Base-by-base conservation (phyloP, 2,888 invertebrate species). In the Masnerella sp. region DNA sequence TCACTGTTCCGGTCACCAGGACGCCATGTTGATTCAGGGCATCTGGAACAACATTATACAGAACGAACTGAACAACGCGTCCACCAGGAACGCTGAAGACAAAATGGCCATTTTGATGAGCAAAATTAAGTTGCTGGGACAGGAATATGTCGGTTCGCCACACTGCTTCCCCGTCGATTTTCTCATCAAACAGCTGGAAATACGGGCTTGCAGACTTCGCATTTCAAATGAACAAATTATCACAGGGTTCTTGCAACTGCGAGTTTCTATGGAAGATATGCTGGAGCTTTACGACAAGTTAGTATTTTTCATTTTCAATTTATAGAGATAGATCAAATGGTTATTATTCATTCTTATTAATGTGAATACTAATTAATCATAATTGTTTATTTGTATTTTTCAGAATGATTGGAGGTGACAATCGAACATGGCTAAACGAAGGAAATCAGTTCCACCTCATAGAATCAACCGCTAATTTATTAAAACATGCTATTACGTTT, bases 1-100 rank as follows among this genome's bases (percentile, higher is more conserved):
- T 43, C 95, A 97, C 81, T 97, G 97, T 85, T 97, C 98, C 4
- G 96, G 97, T 9, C 95, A 97, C 88, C 94, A 94, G 80, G 98
- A 99, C 86, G 91, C 93, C 0, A 90, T 94, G 67, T 89, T 98
- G 7, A 94, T 99, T 40, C 96, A 97, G 88, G 93, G 93, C 61
- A 94, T 98, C 54, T 98, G 98, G 98, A 93, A 92, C 72, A 94
- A 95, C 84, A 96, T 99, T 61, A 90, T 94, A 68, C 88, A 90
- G 54, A 84, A 88, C 75, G 93, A 92, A 84, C 88, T 92, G 15
- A 89, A 90, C 86, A 84, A 84, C 79, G 85, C 88, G 38, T 87
- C 89, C 68, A 85, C 77, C 68, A 89, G 81, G 61, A 83, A 80
- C 77, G 90, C 89, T 42, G 91, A 84, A 79, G 94, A 91, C 83